Evolutionary conservation across 2,888 invertebrate genomes (phyloP).

Genomic region (Ennomos fuscantarius): DNA sequence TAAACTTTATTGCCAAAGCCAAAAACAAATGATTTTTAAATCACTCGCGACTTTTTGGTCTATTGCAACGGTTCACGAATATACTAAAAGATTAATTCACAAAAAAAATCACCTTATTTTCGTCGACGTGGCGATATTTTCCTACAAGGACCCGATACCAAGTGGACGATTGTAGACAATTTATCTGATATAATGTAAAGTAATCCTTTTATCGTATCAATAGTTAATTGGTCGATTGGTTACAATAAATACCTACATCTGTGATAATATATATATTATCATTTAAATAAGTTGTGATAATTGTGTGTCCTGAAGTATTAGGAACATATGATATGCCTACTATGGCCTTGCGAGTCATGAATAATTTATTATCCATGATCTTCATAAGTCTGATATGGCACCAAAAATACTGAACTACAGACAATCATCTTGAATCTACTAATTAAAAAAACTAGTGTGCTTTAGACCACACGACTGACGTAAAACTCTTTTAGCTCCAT

Average conservation of each 20-base stretch:
- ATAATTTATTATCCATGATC: too few relatives aligned
- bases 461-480: too few relatives aligned
- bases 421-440: too few relatives aligned
- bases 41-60: slow-evolving; percentile 36
- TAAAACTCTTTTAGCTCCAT: too few relatives aligned
- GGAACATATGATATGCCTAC: slow-evolving; percentile 1
- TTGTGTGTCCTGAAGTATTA: slow-evolving; percentile 4
- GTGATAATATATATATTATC: slow-evolving; percentile 16
- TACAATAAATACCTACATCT: slow-evolving; percentile 20
- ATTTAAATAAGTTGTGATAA: slow-evolving; percentile 11
- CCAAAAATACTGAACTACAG: too few relatives aligned
- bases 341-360: neutral
- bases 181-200: slow-evolving; percentile 65
- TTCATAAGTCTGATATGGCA: too few relatives aligned
- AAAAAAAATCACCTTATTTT: slow-evolving; percentile 19
- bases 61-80: slow-evolving; percentile 10
- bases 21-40: slow-evolving; percentile 41
- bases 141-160: slow-evolving; percentile 62
- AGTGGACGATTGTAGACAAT: slow-evolving; percentile 59
- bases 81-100: slow-evolving; percentile 28
- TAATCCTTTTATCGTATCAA: slow-evolving; percentile 71
- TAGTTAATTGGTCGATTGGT: slow-evolving; percentile 65
- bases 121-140: slow-evolving; percentile 44
- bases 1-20: slow-evolving; percentile 24
- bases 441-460: too few relatives aligned